Conservation (phyloP, 2,113 vertebrate genomes). For the Cardinalis cardinalis region DNA sequence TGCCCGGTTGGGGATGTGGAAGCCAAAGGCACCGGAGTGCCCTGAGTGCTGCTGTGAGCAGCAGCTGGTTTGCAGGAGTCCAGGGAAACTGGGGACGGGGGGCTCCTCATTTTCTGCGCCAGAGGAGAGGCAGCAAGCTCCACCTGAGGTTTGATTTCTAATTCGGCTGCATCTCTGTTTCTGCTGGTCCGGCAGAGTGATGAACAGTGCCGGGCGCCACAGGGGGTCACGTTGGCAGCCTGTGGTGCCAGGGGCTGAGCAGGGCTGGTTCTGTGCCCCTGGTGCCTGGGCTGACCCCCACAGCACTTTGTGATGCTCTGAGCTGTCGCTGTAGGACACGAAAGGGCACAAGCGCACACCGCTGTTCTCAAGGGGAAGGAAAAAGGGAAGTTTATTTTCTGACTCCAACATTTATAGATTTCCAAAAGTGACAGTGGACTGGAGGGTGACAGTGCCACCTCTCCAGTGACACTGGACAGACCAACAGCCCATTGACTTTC, state of each 20-base stretch:
- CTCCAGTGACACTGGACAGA: no score
- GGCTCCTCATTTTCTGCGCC: neutral
- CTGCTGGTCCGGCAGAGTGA: rapidly evolving
- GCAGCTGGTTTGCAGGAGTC: neutral
- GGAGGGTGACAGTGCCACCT: no score
- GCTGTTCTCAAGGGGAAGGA: no score
- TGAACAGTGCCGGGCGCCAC: rapidly evolving
- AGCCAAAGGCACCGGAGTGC: neutral
- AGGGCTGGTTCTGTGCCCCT: neutral
- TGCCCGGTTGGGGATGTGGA: neutral
- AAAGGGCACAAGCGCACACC: no score
- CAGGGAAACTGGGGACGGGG: rapidly evolving
- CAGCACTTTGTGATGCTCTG: rapidly evolving
- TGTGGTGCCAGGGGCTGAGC: rapidly evolving
- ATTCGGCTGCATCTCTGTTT: neutral
- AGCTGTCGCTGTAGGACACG: no score
- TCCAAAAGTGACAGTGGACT: no score
- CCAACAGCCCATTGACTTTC: no score
- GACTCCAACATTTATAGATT: no score
- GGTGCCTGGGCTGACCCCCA: rapidly evolving
- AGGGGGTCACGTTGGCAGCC: rapidly evolving
- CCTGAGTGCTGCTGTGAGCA: rapidly evolving
- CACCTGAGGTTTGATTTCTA: neutral
- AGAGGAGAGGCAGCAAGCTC: neutral
- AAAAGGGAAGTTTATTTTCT: no score